Conservation (phyloP, 1,140 invertebrate genomes). For the Anagrus nilaparvatae region DNA sequence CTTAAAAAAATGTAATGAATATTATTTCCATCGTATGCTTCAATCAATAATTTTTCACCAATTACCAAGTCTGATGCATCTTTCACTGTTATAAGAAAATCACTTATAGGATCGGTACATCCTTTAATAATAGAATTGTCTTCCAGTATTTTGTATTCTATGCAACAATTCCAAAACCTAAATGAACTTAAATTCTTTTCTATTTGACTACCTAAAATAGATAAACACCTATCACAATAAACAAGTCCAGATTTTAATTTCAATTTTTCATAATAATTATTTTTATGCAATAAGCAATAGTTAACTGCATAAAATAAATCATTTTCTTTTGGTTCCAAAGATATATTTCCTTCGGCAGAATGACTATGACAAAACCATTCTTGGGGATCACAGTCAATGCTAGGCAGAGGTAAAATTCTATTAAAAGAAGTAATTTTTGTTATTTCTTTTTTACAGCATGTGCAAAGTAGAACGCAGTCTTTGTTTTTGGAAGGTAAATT, state of each 20-base stretch:
- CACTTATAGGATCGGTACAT: slow-evolving; percentile 23
- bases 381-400: slow-evolving; percentile 28
- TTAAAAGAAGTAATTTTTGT: slow-evolving; percentile 25
- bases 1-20: slow-evolving; percentile 30
- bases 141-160: slow-evolving; percentile 22
- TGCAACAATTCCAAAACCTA: slow-evolving; percentile 34
- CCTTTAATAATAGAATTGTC: slow-evolving; percentile 8
- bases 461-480: slow-evolving; percentile 20
- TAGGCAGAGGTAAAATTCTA: slow-evolving; percentile 32
- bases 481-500: slow-evolving; percentile 18
- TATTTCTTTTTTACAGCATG: slow-evolving; percentile 28
- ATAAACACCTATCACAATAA: slow-evolving; percentile 30
- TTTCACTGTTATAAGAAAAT: slow-evolving; percentile 33
- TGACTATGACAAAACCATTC: slow-evolving; percentile 39
- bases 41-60: slow-evolving; percentile 29
- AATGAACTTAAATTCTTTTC: slow-evolving; percentile 17
- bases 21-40: slow-evolving; percentile 23
- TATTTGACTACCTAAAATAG: slow-evolving; percentile 26
- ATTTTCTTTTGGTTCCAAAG: slow-evolving; percentile 23
- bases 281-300: slow-evolving; percentile 26
- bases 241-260: slow-evolving; percentile 20
- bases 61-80: slow-evolving; percentile 19
- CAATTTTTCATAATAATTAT: slow-evolving; percentile 22
- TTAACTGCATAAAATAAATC: slow-evolving; percentile 35
- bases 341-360: slow-evolving; percentile 12